Conservation (phyloP, 2,888 invertebrate species). For the Acanthosepion pharaonis region DNA sequence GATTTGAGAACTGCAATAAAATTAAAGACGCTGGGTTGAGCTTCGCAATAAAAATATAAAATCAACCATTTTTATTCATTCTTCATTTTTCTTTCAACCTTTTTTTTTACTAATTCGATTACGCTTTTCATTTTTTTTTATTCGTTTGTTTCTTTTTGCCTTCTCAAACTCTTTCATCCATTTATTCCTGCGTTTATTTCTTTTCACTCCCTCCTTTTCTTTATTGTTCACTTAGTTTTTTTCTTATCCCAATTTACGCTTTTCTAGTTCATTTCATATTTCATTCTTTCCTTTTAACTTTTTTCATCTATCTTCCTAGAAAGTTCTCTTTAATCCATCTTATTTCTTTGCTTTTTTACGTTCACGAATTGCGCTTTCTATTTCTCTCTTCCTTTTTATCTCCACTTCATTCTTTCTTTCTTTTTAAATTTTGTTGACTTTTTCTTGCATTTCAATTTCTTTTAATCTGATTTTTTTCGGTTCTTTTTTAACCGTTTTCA, state of each 20-base stretch:
- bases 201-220: neutral
- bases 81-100: neutral
- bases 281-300: neutral
- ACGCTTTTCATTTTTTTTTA: neutral
- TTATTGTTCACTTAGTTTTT: neutral
- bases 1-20: constrained; percentile 20
- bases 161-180: neutral
- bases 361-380: neutral
- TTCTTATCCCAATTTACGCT: neutral
- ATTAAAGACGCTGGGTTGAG: neutral
- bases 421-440: neutral
- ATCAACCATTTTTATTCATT: neutral
- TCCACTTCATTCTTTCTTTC: neutral
- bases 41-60: constrained; percentile 11
- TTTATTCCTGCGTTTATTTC: neutral
- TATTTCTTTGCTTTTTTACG: neutral
- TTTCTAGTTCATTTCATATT: neutral
- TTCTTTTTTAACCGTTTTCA: too few species aligned
- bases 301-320: neutral
- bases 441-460: too few species aligned
- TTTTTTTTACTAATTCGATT: neutral
- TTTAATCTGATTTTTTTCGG: neutral
- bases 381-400: neutral
- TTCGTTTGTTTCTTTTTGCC: neutral
- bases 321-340: neutral